These are phyloP conservation scores for Mamestra brassicae DNA, from an alignment of 2,888 invertebrate species.

Conservation along the genomic window DNA sequence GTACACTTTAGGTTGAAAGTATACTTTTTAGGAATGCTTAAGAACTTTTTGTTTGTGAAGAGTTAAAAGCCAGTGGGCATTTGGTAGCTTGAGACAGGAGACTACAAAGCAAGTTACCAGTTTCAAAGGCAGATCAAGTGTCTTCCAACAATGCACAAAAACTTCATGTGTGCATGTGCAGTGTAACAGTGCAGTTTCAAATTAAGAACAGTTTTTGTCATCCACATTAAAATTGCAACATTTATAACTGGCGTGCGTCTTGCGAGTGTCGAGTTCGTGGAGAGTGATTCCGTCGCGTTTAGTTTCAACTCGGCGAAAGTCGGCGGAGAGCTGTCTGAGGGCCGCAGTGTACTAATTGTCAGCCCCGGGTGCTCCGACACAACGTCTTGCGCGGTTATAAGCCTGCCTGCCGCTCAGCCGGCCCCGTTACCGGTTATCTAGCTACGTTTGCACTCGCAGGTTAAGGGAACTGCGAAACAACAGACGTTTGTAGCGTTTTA, in stretches of 20 bases:
- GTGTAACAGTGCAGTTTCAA: conserved; percentile 7
- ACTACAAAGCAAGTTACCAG: background rate
- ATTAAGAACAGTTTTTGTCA: conserved; percentile 47
- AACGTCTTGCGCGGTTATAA: conserved; percentile 53
- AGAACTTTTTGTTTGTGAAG: background rate
- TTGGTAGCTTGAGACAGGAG: background rate
- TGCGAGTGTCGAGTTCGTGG: conserved; percentile 65
- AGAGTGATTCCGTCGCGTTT: conserved; percentile 75
- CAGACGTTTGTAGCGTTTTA: background rate
- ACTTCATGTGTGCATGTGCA: background rate
- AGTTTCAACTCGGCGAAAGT: conserved; percentile 72
- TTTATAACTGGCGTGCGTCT: conserved; percentile 64
- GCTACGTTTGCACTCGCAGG: conserved; percentile 28
- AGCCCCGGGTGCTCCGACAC: conserved; percentile 69
- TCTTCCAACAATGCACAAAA: conserved; percentile 16
- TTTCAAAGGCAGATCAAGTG: conserved; percentile 35
- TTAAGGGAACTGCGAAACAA: conserved; percentile 28
- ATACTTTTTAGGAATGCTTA: background rate
- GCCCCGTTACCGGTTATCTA: conserved; percentile 41
- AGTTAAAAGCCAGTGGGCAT: background rate
- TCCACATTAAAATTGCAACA: conserved; percentile 56
- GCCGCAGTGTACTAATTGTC: conserved; percentile 82
- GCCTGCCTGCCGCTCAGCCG: conserved; percentile 41
- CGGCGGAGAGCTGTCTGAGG: conserved; percentile 80
- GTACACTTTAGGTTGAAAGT: no score